phyloP scores from a whole-genome alignment of 2,888 invertebrate species.

The Molorchus minor region DNA sequence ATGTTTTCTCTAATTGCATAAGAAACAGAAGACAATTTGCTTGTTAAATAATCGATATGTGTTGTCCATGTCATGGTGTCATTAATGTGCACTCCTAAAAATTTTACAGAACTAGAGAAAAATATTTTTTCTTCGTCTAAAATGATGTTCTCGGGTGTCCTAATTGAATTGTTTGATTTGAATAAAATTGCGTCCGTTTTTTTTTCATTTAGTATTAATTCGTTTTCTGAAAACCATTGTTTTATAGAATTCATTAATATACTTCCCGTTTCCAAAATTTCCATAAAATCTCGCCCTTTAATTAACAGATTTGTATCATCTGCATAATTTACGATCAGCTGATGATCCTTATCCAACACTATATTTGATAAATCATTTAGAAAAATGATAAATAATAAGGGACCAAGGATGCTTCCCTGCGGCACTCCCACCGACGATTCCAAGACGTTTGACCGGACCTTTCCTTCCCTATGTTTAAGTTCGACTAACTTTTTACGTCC shows the following conservation, averaged over 20 bases:
- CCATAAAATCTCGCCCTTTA: neutral
- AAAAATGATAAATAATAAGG: neutral
- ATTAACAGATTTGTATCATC: too few species aligned
- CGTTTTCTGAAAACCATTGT: too few species aligned
- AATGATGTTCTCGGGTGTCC: neutral
- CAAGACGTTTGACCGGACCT: neutral
- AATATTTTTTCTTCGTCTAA: neutral
- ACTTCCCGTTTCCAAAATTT: neutral
- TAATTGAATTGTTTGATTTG: neutral
- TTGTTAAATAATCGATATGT: neutral
- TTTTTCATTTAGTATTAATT: too few species aligned
- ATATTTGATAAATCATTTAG: neutral
- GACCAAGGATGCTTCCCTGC: too few species aligned
- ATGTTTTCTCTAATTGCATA: neutral
- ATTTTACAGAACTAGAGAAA: neutral
- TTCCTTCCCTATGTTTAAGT: neutral
- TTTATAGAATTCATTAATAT: too few species aligned
- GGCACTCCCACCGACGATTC: neutral
- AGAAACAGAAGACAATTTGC: neutral
- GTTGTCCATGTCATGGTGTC: too few species aligned
- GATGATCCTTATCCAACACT: neutral
- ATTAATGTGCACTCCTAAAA: too few species aligned
- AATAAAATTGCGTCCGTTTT: neutral
- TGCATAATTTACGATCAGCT: neutral
- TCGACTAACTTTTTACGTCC: slow-evolving; percentile 12